These are phyloP conservation scores for Diarsia brunnea DNA, from an alignment of 2,888 invertebrate species.

Conservation along the genomic window DNA sequence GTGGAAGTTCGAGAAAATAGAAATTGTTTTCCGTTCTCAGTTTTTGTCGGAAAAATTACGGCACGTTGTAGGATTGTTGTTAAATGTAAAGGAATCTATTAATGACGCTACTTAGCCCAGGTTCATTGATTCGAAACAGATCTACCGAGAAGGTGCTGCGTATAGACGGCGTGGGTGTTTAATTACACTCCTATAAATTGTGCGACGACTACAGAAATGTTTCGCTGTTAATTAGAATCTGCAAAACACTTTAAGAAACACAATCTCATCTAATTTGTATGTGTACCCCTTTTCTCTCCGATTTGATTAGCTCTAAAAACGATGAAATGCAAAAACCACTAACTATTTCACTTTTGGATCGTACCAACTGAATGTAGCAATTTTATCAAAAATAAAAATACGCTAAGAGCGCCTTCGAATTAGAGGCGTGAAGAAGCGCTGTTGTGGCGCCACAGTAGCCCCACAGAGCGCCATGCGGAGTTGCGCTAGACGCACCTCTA, in stretches of 20 bases:
- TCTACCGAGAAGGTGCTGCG: constrained; percentile 10
- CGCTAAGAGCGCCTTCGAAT: not conserved
- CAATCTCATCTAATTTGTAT: not conserved
- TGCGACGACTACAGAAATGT: constrained; percentile 4
- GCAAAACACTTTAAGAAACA: constrained; percentile 32
- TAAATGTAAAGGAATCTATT: constrained; percentile 27
- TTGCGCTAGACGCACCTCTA: not conserved
- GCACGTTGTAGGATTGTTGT: constrained; percentile 27
- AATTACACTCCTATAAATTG: constrained; percentile 29
- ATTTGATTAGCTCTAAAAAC: constrained; percentile 10
- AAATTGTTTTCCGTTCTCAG: constrained; percentile 36
- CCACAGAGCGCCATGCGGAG: not conserved
- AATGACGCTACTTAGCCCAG: constrained; percentile 36
- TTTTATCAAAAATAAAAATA: constrained; percentile 10
- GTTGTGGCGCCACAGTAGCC: too few species aligned
- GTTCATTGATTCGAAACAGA: constrained; percentile 42
- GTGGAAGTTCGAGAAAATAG: constrained; percentile 24
- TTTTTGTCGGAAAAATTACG: constrained; percentile 31
- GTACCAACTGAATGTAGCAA: not conserved
- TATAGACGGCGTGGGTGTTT: constrained; percentile 27
- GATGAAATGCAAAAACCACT: not conserved
- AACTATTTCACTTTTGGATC: not conserved
- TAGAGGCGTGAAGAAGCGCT: not conserved
- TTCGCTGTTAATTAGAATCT: constrained; percentile 22
- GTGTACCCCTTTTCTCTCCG: not conserved